Percentiles rank a stretch among this genome's conserved stretches.
Evolutionary conservation across 2,113 vertebrate species (phyloP).

Genomic region (Alethe diademata): DNA sequence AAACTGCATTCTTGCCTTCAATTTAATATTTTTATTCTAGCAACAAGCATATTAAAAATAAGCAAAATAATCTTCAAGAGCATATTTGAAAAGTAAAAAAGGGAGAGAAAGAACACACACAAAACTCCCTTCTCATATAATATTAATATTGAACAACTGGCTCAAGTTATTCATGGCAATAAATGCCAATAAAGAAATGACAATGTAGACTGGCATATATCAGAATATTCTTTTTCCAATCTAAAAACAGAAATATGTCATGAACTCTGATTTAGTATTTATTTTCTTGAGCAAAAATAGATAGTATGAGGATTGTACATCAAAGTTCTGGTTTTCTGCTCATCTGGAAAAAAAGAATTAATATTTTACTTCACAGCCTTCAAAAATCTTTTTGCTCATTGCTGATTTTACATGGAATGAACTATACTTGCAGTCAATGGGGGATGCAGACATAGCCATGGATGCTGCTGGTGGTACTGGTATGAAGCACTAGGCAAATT

Average conservation of each 20-base stretch:
- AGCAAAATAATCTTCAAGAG: background rate
- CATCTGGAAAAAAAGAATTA: background rate
- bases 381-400: background rate
- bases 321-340: background rate
- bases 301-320: background rate
- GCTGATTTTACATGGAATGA: background rate
- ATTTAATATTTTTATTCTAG: background rate
- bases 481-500: background rate
- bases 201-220: background rate
- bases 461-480: background rate
- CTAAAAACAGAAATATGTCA: background rate
- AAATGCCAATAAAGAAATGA: background rate
- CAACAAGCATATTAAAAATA: background rate
- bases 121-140: background rate
- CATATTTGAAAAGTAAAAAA: background rate
- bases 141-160: background rate
- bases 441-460: background rate
- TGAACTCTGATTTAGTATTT: background rate
- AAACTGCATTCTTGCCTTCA: background rate
- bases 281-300: background rate
- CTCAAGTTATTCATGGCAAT: background rate
- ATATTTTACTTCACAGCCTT: background rate
- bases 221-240: background rate
- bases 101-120: background rate
- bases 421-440: background rate